phyloP scores from a whole-genome alignment of 2,888 invertebrate species.

The Tribolium freemani region DNA sequence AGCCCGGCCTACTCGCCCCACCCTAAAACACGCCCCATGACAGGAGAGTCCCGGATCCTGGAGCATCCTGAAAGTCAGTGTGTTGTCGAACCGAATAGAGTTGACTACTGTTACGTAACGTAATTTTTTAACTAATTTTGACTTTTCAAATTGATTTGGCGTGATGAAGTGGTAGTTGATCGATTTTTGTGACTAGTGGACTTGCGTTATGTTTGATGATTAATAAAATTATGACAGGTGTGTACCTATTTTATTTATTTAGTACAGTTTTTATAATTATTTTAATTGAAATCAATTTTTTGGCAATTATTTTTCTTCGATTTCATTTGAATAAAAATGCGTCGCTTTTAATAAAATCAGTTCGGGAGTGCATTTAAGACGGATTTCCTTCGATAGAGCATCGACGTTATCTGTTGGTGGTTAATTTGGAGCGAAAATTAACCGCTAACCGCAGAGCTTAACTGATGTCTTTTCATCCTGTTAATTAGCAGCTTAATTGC shows the following conservation, averaged over 20 bases:
- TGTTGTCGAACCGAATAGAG: constrained; percentile 38
- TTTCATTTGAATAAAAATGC: constrained; percentile 8
- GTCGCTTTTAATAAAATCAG: not conserved
- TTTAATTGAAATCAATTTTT: not conserved
- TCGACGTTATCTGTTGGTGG: constrained; percentile 31
- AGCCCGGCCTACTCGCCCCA: constrained; percentile 76
- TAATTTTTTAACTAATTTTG: not conserved
- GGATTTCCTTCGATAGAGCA: constrained; percentile 43
- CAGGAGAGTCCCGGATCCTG: constrained; percentile 61
- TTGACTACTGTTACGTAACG: constrained; percentile 27
- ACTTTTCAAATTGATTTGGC: not conserved
- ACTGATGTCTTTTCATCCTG: constrained; percentile 34
- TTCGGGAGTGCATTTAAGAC: constrained; percentile 12
- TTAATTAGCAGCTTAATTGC: constrained; percentile 38
- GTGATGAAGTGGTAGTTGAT: constrained; percentile 7
- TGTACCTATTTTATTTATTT: constrained; percentile 17
- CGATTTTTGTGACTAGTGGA: not conserved
- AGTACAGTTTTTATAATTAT: not conserved
- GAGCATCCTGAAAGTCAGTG: constrained; percentile 58
- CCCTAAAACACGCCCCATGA: constrained; percentile 66
- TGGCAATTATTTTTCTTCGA: not conserved
- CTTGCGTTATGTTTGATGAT: constrained; percentile 11
- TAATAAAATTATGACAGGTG: constrained; percentile 52
- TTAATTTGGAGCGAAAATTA: constrained; percentile 42
- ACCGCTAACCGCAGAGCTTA: constrained; percentile 42